Evolutionary conservation across 2,888 invertebrate species (phyloP).

Genomic region (Adineta ricciae): DNA sequence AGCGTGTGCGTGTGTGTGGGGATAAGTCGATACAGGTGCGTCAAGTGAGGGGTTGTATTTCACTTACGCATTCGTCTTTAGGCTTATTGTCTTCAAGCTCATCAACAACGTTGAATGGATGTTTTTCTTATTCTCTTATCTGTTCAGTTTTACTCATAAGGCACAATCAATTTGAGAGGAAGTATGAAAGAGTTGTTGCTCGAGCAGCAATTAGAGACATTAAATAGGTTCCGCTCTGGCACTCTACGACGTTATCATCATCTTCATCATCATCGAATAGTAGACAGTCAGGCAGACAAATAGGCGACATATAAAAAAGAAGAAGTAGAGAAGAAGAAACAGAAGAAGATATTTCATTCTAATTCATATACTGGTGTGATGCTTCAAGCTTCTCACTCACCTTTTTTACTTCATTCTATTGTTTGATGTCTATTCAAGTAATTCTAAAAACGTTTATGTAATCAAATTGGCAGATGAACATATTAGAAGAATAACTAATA

Average conservation of each 20-base stretch:
- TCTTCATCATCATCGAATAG: not conserved
- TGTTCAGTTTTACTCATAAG: not conserved
- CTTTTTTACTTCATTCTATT: not conserved
- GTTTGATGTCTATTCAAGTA: not conserved
- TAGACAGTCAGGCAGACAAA: not conserved
- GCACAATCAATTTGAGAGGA: constrained; percentile 18
- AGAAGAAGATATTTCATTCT: not conserved
- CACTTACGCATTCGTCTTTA: not conserved
- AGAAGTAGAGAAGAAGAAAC: not conserved
- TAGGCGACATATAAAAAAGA: not conserved
- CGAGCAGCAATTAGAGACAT: constrained; percentile 22
- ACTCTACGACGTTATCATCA: constrained; percentile 7
- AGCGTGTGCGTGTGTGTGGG: not conserved
- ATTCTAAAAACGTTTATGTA: not conserved
- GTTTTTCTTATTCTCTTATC: not conserved
- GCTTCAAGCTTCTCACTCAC: not conserved
- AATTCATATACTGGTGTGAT: not conserved
- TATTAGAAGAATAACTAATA: not conserved
- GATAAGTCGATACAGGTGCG: not conserved
- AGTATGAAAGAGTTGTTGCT: constrained; percentile 18
- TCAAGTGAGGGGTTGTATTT: not conserved
- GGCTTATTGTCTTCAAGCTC: not conserved
- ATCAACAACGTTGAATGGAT: not conserved
- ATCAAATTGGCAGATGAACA: not conserved
- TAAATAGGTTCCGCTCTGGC: constrained; percentile 23